These are phyloP conservation scores for Hemicordylus capensis DNA, from an alignment of 2,113 vertebrate genomes.

Conservation along the genomic window DNA sequence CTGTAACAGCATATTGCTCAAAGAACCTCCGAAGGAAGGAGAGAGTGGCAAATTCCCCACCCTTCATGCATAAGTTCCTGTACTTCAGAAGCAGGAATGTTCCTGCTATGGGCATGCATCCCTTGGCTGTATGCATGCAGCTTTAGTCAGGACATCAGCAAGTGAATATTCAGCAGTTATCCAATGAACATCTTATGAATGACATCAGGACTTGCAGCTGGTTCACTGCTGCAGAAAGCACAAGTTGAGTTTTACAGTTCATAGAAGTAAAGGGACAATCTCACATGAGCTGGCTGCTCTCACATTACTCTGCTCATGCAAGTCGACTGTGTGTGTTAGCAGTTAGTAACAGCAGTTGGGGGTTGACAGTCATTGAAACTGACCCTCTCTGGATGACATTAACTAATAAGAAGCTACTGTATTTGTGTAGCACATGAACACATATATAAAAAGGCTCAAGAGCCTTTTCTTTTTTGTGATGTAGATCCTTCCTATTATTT, in stretches of 20 bases:
- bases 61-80: no score
- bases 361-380: background rate
- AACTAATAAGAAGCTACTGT: background rate
- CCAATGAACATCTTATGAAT: background rate
- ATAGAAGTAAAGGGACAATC: no score
- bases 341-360: no score
- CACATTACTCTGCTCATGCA: background rate
- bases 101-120: no score
- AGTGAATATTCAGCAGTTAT: background rate
- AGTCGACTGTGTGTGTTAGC: no score
- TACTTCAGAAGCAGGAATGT: no score
- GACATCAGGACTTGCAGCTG: background rate
- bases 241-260: background rate
- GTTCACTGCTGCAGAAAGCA: background rate
- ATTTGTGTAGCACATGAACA: background rate
- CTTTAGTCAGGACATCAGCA: no score
- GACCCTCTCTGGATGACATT: background rate
- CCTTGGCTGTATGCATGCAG: no score
- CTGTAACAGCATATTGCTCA: no score
- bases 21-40: no score
- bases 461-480: background rate
- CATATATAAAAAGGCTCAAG: background rate
- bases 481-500: slow-evolving; percentile 29
- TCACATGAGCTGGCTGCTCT: background rate
- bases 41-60: no score